Conservation (phyloP, 2,113 vertebrate species). For the Thunnus thynnus region DNA sequence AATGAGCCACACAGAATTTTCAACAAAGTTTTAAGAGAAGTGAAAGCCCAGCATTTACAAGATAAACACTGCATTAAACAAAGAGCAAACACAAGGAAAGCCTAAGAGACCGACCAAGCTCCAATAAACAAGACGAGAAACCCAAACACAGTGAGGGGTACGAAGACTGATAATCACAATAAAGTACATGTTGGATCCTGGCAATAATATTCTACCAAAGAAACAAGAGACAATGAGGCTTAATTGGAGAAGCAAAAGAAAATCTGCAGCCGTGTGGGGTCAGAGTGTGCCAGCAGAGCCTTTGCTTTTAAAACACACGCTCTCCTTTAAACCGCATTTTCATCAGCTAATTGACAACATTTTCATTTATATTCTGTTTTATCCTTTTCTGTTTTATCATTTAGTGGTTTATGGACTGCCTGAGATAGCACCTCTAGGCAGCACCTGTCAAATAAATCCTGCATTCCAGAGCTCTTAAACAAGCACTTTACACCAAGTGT, state of each 20-base stretch:
- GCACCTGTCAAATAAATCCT: conserved; percentile 24
- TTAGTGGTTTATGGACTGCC: conserved; percentile 5
- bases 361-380: conserved; percentile 27
- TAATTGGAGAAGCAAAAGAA: conserved; percentile 47
- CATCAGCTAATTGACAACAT: conserved; percentile 31
- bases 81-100: not conserved
- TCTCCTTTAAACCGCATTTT: conserved; percentile 10
- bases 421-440: conserved; percentile 19
- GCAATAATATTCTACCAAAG: conserved; percentile 27
- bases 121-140: conserved; percentile 13
- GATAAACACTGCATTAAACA: conserved; percentile 16
- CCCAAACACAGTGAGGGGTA: not conserved
- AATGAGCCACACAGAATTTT: conserved; percentile 25
- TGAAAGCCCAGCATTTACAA: conserved; percentile 19
- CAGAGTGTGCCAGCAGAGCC: not conserved
- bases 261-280: conserved; percentile 16
- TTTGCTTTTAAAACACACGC: conserved; percentile 13
- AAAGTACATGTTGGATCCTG: conserved; percentile 11
- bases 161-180: conserved; percentile 36
- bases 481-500: conserved; percentile 15
- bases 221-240: conserved; percentile 20
- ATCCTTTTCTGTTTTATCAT: not conserved
- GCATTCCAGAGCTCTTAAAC: conserved; percentile 13
- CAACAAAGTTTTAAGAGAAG: conserved; percentile 16
- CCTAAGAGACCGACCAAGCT: conserved; percentile 1